phyloP scores from a whole-genome alignment of 2,888 invertebrate species.

The Drosophila ustulata region DNA sequence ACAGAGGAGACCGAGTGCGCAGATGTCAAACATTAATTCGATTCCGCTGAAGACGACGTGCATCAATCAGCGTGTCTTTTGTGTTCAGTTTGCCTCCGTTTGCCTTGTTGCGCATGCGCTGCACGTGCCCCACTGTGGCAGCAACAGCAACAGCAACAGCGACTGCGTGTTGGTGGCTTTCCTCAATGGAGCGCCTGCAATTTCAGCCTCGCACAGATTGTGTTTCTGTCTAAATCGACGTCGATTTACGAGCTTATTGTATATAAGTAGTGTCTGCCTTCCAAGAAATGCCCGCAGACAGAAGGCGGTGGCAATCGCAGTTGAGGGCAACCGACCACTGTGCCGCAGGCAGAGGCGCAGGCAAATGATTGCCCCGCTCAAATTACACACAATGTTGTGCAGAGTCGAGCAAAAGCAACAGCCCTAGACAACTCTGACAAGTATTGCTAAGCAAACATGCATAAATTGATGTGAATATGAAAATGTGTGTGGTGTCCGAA shows the following conservation, averaged over 20 bases:
- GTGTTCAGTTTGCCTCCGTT: slow-evolving; percentile 7
- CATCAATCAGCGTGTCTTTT: slow-evolving; percentile 67
- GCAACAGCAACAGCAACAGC: slow-evolving; percentile 7
- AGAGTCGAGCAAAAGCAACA: slow-evolving; percentile 8
- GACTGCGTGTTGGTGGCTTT: slow-evolving; percentile 67
- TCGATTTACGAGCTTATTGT: slow-evolving; percentile 76
- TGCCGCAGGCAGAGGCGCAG: slow-evolving; percentile 10
- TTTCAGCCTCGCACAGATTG: slow-evolving; percentile 59
- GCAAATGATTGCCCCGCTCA: slow-evolving; percentile 67
- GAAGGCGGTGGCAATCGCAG: no score
- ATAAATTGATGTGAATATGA: slow-evolving; percentile 66
- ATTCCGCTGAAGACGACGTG: slow-evolving; percentile 73
- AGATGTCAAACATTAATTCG: slow-evolving; percentile 63
- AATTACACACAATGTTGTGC: slow-evolving; percentile 76
- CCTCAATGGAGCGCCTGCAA: slow-evolving; percentile 67
- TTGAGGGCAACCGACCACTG: background rate
- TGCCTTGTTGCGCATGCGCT: slow-evolving; percentile 64
- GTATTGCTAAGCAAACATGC: slow-evolving; percentile 79
- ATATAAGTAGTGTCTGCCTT: slow-evolving; percentile 49
- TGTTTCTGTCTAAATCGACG: slow-evolving; percentile 75
- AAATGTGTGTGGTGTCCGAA: slow-evolving; percentile 2
- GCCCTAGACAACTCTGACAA: slow-evolving; percentile 81
- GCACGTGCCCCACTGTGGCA: slow-evolving; percentile 64
- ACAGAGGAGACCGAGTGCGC: slow-evolving; percentile 17
- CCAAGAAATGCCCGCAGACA: slow-evolving; percentile 56